phyloP scores from a whole-genome alignment of 2,113 vertebrate species.

The Cepphus grylle region DNA sequence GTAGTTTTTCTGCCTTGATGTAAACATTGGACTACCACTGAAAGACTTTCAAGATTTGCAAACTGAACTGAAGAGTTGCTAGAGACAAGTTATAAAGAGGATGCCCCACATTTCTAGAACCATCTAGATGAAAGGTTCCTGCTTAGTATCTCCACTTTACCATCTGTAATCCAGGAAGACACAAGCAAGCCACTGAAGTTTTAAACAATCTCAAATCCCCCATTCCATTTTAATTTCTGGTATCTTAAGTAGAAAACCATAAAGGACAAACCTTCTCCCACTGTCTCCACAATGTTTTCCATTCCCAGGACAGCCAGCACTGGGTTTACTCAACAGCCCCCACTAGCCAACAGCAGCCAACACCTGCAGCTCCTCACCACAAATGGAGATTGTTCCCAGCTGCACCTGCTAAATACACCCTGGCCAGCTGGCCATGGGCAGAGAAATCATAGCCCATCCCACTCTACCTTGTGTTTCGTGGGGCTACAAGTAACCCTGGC shows the following conservation, averaged over 20 bases:
- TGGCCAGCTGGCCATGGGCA: background rate
- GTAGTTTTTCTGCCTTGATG: background rate
- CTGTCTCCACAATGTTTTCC: rapidly evolving
- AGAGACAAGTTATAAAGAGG: background rate
- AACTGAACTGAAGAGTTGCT: background rate
- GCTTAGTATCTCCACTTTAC: background rate
- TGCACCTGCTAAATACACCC: background rate
- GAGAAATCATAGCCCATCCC: background rate
- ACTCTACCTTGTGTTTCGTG: rapidly evolving
- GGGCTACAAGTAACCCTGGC: background rate
- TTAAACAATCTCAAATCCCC: background rate
- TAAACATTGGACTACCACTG: background rate
- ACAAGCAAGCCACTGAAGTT: background rate
- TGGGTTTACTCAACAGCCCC: rapidly evolving
- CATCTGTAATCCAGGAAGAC: background rate
- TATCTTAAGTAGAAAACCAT: background rate
- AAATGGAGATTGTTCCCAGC: background rate
- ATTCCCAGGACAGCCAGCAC: background rate
- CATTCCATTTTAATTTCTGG: background rate
- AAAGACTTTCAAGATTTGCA: background rate
- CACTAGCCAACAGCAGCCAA: background rate
- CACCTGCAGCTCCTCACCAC: background rate
- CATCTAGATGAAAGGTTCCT: background rate
- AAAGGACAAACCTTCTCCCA: background rate
- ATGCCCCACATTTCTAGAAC: background rate